Evolutionary conservation across 1,140 invertebrate genomes (phyloP).

Genomic region (Brachionus calyciflorus): DNA sequence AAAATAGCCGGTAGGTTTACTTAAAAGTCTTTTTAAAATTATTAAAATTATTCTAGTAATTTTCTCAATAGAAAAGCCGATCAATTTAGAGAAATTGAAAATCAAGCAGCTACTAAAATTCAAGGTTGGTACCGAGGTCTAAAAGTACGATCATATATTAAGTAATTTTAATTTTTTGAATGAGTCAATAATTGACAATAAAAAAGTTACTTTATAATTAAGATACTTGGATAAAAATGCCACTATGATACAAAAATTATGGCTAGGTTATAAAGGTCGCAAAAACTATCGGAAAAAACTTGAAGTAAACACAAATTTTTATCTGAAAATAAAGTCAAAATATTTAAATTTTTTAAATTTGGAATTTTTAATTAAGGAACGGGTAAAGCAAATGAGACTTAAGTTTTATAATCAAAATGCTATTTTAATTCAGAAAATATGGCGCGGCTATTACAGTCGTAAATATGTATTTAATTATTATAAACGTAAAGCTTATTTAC

Average conservation of each 20-base stretch:
- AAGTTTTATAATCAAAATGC: constrained; percentile 44
- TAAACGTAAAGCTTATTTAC: constrained; percentile 58
- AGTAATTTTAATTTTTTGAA: constrained; percentile 50
- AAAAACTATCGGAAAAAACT: constrained; percentile 53
- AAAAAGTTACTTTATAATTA: constrained; percentile 47
- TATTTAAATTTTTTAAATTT: neutral
- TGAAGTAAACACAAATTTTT: too few relatives aligned
- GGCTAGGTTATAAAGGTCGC: constrained; percentile 56
- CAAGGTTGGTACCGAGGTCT: constrained; percentile 57
- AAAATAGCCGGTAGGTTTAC: neutral
- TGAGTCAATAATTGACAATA: neutral
- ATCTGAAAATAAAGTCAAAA: too few relatives aligned
- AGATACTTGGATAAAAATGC: constrained; percentile 56
- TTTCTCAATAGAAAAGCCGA: constrained; percentile 54
- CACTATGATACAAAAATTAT: constrained; percentile 55
- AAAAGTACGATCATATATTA: constrained; percentile 53
- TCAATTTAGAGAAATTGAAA: constrained; percentile 52
- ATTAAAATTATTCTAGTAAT: neutral
- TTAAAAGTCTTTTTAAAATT: neutral
- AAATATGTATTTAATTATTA: constrained; percentile 61
- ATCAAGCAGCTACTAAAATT: constrained; percentile 53
- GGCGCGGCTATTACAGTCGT: constrained; percentile 59
- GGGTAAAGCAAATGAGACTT: neutral
- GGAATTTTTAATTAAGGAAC: neutral
- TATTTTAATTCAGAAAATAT: constrained; percentile 58